Conservation (phyloP, 2,888 invertebrate species). For the Eristalinus aeneus region DNA sequence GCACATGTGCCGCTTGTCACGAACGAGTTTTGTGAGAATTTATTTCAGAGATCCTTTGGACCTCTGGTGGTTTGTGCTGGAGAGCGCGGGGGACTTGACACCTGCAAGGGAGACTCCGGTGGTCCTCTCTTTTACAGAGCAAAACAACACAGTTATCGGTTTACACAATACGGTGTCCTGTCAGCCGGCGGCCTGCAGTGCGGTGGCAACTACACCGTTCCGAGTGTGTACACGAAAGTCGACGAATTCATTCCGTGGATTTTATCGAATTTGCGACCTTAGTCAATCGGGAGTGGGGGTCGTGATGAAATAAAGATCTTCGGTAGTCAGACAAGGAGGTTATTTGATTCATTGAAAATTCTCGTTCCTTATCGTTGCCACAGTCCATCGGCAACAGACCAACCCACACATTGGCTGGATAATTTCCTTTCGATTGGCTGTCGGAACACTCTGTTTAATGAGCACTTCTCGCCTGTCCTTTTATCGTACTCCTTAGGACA, state of each 20-base stretch:
- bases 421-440: not conserved
- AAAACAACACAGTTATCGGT: not conserved
- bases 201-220: constrained; percentile 40
- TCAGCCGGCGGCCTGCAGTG: constrained; percentile 32
- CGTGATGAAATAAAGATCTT: not conserved
- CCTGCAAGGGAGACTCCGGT: constrained; percentile 51
- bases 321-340: not conserved
- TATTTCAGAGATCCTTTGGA: constrained; percentile 29
- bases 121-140: constrained; percentile 43
- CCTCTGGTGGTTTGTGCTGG: constrained; percentile 39
- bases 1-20: constrained; percentile 29
- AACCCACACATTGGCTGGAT: not conserved
- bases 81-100: constrained; percentile 14
- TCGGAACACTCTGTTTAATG: not conserved
- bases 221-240: constrained; percentile 58
- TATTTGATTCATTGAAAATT: not conserved
- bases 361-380: too few relatives aligned
- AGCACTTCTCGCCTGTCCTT: not conserved
- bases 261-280: constrained; percentile 31
- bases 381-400: too few relatives aligned
- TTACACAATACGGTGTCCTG: constrained; percentile 45
- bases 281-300: not conserved
- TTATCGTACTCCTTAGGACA: not conserved
- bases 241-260: constrained; percentile 58
- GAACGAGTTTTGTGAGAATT: constrained; percentile 30